A percentile compares a stretch with the other conserved stretches of the same genome.
These are phyloP conservation scores for Conger conger DNA, from an alignment of 2,113 vertebrate species.

Conservation along the genomic window DNA sequence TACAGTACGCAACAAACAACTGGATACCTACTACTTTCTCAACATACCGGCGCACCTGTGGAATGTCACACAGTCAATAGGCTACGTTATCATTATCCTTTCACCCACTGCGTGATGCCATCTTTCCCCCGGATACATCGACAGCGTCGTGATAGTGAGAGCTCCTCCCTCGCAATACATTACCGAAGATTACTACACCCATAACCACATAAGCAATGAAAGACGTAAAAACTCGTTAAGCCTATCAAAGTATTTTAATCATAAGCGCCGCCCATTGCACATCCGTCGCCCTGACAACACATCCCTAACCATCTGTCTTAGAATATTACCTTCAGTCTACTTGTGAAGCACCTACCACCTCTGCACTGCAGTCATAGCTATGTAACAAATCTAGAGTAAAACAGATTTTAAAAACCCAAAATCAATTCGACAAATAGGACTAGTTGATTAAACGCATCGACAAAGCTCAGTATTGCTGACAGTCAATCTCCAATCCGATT, in stretches of 20 bases:
- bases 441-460: too few species aligned
- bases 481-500: too few species aligned
- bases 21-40: not conserved
- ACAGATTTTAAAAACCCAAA: too few species aligned
- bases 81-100: not conserved
- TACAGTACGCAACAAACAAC: not conserved
- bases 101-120: not conserved
- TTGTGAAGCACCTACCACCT: not conserved
- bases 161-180: not conserved
- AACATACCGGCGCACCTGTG: not conserved
- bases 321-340: not conserved
- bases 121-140: not conserved
- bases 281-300: not conserved
- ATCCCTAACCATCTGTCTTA: not conserved
- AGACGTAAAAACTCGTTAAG: conserved; percentile 7
- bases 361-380: not conserved
- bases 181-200: not conserved
- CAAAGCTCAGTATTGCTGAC: too few species aligned
- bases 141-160: not conserved
- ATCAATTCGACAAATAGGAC: too few species aligned
- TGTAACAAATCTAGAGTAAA: not conserved
- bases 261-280: not conserved
- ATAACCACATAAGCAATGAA: not conserved
- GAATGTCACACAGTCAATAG: not conserved
- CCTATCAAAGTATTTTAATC: conserved; percentile 3